Percentiles rank a stretch among this genome's conserved stretches.
phyloP scores from a whole-genome alignment of 37 sponge, comb jelly and placozoan genomes.

The Tethya wilhelma region DNA sequence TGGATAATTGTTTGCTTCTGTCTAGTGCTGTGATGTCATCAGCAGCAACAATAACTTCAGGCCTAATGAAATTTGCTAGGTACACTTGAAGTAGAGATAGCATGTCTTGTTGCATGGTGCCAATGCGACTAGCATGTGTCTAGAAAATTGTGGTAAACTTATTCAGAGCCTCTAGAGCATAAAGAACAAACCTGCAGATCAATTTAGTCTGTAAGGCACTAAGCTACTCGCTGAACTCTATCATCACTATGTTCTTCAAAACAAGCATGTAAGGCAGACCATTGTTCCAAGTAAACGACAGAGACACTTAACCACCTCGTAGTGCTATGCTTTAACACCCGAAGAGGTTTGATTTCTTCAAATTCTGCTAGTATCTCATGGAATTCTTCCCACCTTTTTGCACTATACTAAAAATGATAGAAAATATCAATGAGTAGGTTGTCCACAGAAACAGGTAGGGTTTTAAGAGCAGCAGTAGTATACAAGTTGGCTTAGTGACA shows the following conservation, averaged over 20 bases:
- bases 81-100: neutral
- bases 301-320: conserved; percentile 57
- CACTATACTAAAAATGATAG: conserved; percentile 25
- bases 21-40: conserved; percentile 12
- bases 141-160: neutral
- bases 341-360: conserved; percentile 24
- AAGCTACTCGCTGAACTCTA: conserved; percentile 5
- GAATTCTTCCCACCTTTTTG: conserved; percentile 24
- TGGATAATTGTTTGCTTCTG: conserved; percentile 1
- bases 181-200: conserved; percentile 32
- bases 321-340: conserved; percentile 44
- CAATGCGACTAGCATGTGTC: conserved; percentile 16
- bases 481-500: conserved; percentile 33
- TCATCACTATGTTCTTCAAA: conserved; percentile 2
- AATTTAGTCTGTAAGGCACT: conserved; percentile 9
- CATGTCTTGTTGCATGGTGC: conserved; percentile 2
- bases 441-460: conserved; percentile 24
- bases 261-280: too few relatives aligned
- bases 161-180: conserved; percentile 20
- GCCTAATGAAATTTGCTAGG: conserved; percentile 4
- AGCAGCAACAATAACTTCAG: neutral
- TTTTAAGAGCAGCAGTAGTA: conserved; percentile 25
- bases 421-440: conserved; percentile 25
- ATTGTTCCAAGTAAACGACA: too few relatives aligned
- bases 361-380: conserved; percentile 29